phyloP scores from a whole-genome alignment of 30 jellyfish, hydroid and myxozoan genomes.

The Hydractinia symbiolongicarpus region DNA sequence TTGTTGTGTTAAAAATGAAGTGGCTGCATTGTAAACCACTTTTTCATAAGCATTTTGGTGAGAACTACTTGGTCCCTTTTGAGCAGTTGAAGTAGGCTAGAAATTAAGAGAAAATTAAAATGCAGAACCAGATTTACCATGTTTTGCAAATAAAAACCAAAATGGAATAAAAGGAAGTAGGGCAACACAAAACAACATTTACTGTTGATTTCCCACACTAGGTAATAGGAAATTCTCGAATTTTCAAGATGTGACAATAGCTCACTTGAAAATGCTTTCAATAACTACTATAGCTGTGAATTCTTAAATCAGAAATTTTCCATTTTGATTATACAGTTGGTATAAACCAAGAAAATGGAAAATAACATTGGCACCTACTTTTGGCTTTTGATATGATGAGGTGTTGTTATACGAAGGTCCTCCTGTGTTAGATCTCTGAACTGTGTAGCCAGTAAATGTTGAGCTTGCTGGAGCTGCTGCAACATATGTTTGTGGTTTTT shows the following conservation, averaged over 20 bases:
- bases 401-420: conserved; percentile 12
- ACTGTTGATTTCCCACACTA: too few relatives aligned
- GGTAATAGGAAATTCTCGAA: too few relatives aligned
- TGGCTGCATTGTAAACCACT: conserved; percentile 92
- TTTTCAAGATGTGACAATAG: too few relatives aligned
- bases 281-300: background rate
- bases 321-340: background rate
- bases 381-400: conserved; percentile 22
- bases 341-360: background rate
- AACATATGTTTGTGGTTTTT: conserved; percentile 18
- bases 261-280: too few relatives aligned
- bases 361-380: background rate
- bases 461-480: conserved; percentile 29
- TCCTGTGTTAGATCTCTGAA: conserved; percentile 17
- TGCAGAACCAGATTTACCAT: conserved; percentile 1
- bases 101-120: conserved; percentile 11
- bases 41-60: conserved; percentile 82
- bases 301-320: background rate
- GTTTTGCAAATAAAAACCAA: too few relatives aligned
- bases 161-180: too few relatives aligned
- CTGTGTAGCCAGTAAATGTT: conserved; percentile 32
- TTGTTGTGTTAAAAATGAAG: conserved; percentile 82
- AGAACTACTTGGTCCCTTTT: conserved; percentile 11
- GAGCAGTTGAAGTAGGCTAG: conserved; percentile 33
- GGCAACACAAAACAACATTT: too few relatives aligned